Evolutionary conservation across 2,797 vertebrate species (phyloP).

Genomic region (Mormyrops boulengeri): DNA sequence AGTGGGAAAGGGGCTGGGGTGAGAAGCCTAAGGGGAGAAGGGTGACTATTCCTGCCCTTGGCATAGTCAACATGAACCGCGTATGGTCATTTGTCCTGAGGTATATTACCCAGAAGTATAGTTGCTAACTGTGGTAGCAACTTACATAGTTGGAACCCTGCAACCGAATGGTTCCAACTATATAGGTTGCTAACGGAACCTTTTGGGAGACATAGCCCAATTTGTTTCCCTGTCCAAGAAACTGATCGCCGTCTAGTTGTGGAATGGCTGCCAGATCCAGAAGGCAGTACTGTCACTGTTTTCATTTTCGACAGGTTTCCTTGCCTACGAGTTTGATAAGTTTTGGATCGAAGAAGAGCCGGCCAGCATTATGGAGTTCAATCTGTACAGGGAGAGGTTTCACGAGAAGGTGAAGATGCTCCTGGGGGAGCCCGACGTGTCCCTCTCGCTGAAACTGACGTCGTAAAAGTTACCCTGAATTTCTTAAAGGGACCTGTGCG

Average conservation of each 20-base stretch:
- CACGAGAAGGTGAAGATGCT: slow-evolving; percentile 76
- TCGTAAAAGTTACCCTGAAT: slow-evolving; percentile 37
- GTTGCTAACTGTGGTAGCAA: not conserved
- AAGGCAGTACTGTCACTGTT: not conserved
- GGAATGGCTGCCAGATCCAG: not conserved
- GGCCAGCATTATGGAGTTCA: slow-evolving; percentile 98
- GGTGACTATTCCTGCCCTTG: not conserved
- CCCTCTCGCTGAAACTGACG: slow-evolving; percentile 53
- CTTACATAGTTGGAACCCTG: not conserved
- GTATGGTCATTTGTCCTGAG: not conserved
- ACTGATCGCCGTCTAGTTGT: not conserved
- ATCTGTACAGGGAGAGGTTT: slow-evolving; percentile 93
- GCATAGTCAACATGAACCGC: not conserved
- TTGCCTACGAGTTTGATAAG: slow-evolving; percentile 91
- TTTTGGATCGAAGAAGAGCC: slow-evolving; percentile 96
- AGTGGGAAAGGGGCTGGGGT: slow-evolving; percentile 49
- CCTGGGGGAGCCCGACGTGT: slow-evolving; percentile 65
- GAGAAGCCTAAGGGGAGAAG: not conserved
- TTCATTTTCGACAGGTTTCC: slow-evolving; percentile 70
- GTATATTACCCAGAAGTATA: not conserved
- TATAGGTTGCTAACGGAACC: not conserved
- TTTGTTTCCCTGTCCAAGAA: not conserved
- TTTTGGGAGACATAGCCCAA: not conserved
- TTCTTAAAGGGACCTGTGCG: slow-evolving; percentile 11
- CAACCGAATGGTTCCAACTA: not conserved